phyloP scores from a whole-genome alignment of 1,140 invertebrate species.

The Dreissena rostriformis region DNA sequence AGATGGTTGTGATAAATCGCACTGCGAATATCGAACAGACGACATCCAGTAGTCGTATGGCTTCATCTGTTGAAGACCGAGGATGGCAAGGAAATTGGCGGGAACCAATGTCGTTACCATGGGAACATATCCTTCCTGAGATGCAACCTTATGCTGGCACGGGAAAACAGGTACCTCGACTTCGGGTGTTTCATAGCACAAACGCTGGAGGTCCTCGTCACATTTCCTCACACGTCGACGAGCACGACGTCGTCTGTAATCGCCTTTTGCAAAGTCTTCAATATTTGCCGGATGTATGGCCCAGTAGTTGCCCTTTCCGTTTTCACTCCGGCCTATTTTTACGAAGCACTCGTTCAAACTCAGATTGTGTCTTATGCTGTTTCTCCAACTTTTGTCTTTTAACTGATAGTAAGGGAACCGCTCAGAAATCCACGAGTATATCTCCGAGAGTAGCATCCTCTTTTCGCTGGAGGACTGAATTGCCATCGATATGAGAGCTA shows the following conservation, averaged over 20 bases:
- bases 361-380: constrained; percentile 81
- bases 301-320: constrained; percentile 98
- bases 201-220: constrained; percentile 56
- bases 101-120: constrained; percentile 39
- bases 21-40: no score
- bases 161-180: background rate
- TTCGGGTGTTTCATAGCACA: constrained; percentile 29
- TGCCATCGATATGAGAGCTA: constrained; percentile 96
- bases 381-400: constrained; percentile 87
- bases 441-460: constrained; percentile 95
- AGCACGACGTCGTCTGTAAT: constrained; percentile 95
- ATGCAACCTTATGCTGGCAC: background rate
- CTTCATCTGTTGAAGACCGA: constrained; percentile 7
- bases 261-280: constrained; percentile 96
- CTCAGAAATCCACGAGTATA: constrained; percentile 91
- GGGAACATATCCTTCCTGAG: constrained; percentile 33
- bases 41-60: constrained; percentile 5
- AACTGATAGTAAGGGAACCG: constrained; percentile 93
- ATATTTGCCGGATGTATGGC: constrained; percentile 97
- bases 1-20: no score
- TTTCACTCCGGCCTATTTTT: constrained; percentile 89
- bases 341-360: constrained; percentile 82
- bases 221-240: constrained; percentile 93
- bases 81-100: constrained; percentile 25
- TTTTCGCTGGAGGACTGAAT: constrained; percentile 97